phyloP scores from a whole-genome alignment of 2,113 vertebrate genomes.

The Crotalus viridis region DNA sequence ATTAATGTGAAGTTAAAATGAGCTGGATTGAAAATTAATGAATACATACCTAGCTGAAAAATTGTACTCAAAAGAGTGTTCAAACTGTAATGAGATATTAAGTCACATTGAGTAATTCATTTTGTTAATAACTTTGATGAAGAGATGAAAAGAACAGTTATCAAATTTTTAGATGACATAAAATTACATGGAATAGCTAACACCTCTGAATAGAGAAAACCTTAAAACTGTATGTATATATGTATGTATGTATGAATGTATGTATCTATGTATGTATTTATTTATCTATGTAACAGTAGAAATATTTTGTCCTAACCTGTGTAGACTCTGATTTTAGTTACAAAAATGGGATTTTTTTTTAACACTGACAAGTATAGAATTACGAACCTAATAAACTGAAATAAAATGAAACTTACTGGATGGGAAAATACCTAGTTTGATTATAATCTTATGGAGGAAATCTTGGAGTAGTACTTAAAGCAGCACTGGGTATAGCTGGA shows the following conservation, averaged over 20 bases:
- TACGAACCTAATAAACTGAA: not conserved
- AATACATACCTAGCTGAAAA: not conserved
- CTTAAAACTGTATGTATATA: not conserved
- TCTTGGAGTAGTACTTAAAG: not conserved
- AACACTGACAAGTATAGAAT: not conserved
- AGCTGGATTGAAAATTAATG: not conserved
- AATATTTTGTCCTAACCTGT: not conserved
- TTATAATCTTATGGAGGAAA: not conserved
- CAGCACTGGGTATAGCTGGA: not conserved
- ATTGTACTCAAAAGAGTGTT: not conserved
- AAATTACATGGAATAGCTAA: not conserved
- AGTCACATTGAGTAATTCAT: not conserved
- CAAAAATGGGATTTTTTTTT: not conserved
- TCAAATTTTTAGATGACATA: not conserved
- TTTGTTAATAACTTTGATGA: not conserved
- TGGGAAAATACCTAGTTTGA: not conserved
- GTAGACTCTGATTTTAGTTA: not conserved
- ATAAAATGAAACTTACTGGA: not conserved
- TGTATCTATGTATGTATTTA: too few relatives aligned
- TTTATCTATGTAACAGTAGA: not conserved
- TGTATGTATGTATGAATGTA: too few relatives aligned
- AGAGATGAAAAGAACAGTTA: not conserved
- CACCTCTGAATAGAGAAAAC: not conserved
- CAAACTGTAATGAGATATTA: not conserved
- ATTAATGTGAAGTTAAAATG: not conserved